Conservation (phyloP, 1,140 invertebrate genomes). For the Tetragnatha versicolor region DNA sequence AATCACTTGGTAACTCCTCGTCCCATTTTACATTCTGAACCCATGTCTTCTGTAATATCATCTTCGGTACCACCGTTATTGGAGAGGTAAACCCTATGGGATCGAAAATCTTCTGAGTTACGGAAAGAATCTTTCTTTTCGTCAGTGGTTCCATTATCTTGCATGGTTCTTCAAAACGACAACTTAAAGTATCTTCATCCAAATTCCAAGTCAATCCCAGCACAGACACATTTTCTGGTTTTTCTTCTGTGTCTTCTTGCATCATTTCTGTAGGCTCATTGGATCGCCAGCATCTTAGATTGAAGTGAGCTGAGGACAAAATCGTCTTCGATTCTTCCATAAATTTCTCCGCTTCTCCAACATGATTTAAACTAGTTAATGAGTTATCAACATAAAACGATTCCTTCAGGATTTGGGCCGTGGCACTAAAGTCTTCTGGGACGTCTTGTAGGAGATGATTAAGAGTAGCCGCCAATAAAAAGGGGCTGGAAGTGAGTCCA, state of each 20-base stretch:
- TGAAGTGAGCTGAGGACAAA: background rate
- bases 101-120: conserved; percentile 1
- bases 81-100: background rate
- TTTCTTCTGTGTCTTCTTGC: background rate
- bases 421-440: background rate
- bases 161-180: background rate
- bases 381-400: conserved; percentile 30
- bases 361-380: background rate
- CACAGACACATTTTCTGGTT: background rate
- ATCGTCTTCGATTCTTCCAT: background rate
- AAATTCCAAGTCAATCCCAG: background rate
- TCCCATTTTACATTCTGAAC: background rate
- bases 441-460: background rate
- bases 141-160: background rate
- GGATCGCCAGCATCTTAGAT: background rate
- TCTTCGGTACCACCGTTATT: background rate
- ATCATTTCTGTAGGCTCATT: background rate
- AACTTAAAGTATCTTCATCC: background rate
- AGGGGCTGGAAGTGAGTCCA: conserved; percentile 18
- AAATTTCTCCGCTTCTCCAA: background rate
- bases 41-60: background rate
- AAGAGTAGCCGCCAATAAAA: conserved; percentile 10
- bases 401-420: background rate
- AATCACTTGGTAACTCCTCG: background rate
- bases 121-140: background rate